Base-by-base conservation (phyloP, 2,797 vertebrate species). In the Myotis vivesi region DNA sequence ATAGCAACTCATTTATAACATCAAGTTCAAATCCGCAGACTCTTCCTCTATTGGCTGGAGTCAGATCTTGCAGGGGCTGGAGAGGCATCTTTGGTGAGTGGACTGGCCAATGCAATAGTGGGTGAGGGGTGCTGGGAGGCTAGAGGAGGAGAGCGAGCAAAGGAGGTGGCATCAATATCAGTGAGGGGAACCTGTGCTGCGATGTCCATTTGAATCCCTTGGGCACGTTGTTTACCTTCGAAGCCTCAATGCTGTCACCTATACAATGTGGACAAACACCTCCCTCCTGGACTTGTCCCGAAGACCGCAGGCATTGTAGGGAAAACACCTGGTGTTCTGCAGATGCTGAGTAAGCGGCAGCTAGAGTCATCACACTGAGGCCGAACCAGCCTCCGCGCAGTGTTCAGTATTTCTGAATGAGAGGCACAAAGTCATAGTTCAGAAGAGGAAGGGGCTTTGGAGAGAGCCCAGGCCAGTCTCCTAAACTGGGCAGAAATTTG, bases 101-200 rank as follows among this genome's bases (percentile, higher is more conserved):
- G 66, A 28, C 15, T 22, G 1, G 23, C 36, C 12, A 8, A 22
- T 75, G 15, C 28, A 2, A 9, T 2, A 59, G 33, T 12, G 5
- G 64, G 38, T 33, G 9, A 68, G 51, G 20, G 41, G 12, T 62
- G 19, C 7, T 2, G 28, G 20, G 75, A 44, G 36, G 59, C 25
- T 28, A 23, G 62, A 69, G 23, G n/a, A 16, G 9, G 46, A 22
- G 16, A 51, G 15, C 57, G 38, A 57, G 66, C 75, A 49, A 36
- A 73, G 28, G 51, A 51, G 0, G 6, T 1, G 5, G 41, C 71
- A 62, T 10, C 46, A 0, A 1, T 1, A 28, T 41, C 5, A 8
- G 13, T 15, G 64, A 69, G 19, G 76, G n/a, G 57, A 86, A 57
- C 38, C n/a, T 6, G 44, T 33, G 7, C 16, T 49, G 28, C 49